phyloP scores from a whole-genome alignment of 1,140 invertebrate species.

The Drosophila teissieri region DNA sequence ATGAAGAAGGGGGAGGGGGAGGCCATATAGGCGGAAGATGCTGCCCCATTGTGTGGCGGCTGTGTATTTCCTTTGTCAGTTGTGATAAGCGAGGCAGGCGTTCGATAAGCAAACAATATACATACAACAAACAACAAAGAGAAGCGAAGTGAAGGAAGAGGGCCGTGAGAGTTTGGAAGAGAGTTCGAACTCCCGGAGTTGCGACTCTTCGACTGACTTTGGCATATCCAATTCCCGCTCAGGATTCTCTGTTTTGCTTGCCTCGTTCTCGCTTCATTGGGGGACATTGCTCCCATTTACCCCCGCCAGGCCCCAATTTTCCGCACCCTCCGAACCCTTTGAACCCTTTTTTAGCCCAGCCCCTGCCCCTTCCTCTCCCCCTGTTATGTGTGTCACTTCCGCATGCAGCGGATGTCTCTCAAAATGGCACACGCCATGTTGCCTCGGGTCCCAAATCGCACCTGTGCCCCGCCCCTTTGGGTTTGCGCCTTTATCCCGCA shows the following conservation, averaged over 20 bases:
- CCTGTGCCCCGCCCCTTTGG: slow-evolving; percentile 11
- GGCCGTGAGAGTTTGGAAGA: slow-evolving; percentile 14
- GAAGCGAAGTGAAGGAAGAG: slow-evolving; percentile 1
- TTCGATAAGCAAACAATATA: slow-evolving; percentile 68
- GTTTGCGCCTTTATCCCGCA: slow-evolving; percentile 16
- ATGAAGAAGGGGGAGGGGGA: not conserved
- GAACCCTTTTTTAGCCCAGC: slow-evolving; percentile 4
- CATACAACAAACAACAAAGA: slow-evolving; percentile 46
- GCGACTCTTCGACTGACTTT: slow-evolving; percentile 17
- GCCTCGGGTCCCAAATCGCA: slow-evolving; percentile 26
- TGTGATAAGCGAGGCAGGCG: slow-evolving; percentile 48
- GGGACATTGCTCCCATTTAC: slow-evolving; percentile 79
- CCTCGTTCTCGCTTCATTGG: slow-evolving; percentile 65
- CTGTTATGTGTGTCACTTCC: slow-evolving; percentile 42
- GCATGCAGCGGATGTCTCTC: slow-evolving; percentile 44
- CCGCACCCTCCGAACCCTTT: slow-evolving; percentile 14
- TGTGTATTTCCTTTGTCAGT: slow-evolving; percentile 41
- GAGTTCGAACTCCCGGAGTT: slow-evolving; percentile 9
- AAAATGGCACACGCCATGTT: slow-evolving; percentile 38
- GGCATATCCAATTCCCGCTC: not conserved
- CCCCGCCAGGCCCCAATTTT: slow-evolving; percentile 46
- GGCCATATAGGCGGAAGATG: slow-evolving; percentile 7
- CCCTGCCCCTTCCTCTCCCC: not conserved
- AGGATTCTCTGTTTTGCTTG: slow-evolving; percentile 70
- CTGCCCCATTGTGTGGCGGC: slow-evolving; percentile 11